Base-by-base conservation (phyloP, 2,888 invertebrate species). In the Coleophora flavipennella region DNA sequence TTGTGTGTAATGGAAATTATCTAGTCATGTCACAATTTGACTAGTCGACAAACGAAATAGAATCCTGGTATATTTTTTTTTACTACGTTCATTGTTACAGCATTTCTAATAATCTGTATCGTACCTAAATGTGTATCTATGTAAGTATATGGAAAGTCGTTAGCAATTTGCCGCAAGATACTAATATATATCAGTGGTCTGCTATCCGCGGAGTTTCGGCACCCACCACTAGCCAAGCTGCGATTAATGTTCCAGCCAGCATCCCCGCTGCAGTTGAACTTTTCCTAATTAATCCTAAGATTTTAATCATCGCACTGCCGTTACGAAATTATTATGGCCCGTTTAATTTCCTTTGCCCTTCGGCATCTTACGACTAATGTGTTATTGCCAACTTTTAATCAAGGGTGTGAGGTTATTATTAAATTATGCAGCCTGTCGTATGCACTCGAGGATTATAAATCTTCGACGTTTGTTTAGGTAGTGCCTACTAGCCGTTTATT, bases 401-500 rank as follows among this genome's bases (percentile, higher is more conserved):
- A 81, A 77, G 81, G 80, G 81, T 69, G 76, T 80, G 71, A 74
- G 67, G 56, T 60, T 63, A 71, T 79, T 77, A 81, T 80, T 80
- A 79, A 80, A 81, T 81, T 84, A 81, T 81, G 80, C 81, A 81
- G 66, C 62, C 79, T 80, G 81, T 81, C 84, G 72, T 73, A 77
- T 83, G 81, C 83, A 84, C 73, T 79, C 75, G 49, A 57, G 50
- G 59, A 62, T 66, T 70, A 75, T 81, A 79, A 83, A 84, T 83
- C 76, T 71, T 52, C 46, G 36, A 48, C 55, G 67, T 75, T 76
- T 76, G 69, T 67, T 75, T 75, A 70, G 67, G 69, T 60, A 56
- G 51, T 56, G 55, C 54, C 51, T 55, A 53, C 46, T 52, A 49
- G 54, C 52, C 49, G 54, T 63, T 39, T 55, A 62, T 59, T 58